These are phyloP conservation scores for Bucco capensis DNA, from an alignment of 2,113 vertebrate genomes.

Conservation along the genomic window DNA sequence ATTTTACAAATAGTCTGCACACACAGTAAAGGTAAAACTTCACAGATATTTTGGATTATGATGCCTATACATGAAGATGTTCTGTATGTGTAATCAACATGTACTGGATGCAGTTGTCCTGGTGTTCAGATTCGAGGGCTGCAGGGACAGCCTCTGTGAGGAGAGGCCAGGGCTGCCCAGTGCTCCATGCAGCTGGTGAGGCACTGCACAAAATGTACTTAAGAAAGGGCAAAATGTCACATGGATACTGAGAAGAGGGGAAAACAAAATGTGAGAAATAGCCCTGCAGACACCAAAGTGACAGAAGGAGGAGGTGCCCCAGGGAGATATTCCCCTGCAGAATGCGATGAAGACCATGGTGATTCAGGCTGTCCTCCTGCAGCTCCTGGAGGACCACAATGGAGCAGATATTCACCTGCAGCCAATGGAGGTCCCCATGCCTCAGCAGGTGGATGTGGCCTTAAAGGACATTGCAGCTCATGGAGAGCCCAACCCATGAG, in stretches of 20 bases:
- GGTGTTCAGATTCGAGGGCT: too few species aligned
- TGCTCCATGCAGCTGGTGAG: accelerated
- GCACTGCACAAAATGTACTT: accelerated
- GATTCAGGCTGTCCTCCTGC: not conserved
- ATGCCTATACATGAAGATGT: not conserved
- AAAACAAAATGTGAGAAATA: not conserved
- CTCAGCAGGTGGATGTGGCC: not conserved
- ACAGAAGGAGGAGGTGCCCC: not conserved
- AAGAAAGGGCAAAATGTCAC: not conserved
- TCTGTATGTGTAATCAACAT: accelerated
- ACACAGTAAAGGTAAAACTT: not conserved
- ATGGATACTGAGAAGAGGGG: not conserved
- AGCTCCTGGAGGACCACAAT: accelerated
- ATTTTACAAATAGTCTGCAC: not conserved
- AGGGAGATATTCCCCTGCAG: not conserved
- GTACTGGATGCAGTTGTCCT: not conserved
- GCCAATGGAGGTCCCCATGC: accelerated
- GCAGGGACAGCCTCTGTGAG: not conserved
- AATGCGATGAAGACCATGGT: accelerated
- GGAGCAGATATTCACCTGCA: not conserved
- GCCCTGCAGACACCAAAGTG: not conserved
- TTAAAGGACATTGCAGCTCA: not conserved
- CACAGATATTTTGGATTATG: not conserved
- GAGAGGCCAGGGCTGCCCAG: accelerated
- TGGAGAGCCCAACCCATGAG: not conserved